Percentiles rank a stretch among this genome's conserved stretches.
Evolutionary conservation across 2,888 invertebrate species (phyloP).

Genomic region (Leptinotarsa rubiginosa): DNA sequence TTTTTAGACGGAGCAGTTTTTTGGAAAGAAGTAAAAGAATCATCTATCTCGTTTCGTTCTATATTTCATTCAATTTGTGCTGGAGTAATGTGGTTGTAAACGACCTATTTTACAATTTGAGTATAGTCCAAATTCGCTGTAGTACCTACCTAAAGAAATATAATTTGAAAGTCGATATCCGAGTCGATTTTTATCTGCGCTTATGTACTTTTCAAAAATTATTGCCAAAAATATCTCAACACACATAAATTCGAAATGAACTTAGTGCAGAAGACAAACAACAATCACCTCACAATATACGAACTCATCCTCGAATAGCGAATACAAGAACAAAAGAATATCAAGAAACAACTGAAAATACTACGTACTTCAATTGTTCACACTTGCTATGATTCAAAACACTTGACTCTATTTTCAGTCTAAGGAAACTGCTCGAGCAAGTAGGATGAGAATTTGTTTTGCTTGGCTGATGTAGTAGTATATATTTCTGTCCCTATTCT

Average conservation of each 20-base stretch:
- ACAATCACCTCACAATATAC: conserved; percentile 36
- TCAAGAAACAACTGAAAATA: conserved; percentile 45
- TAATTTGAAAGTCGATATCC: too few relatives aligned
- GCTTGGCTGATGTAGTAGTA: conserved; percentile 37
- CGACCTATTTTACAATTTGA: too few relatives aligned
- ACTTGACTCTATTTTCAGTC: conserved; percentile 48
- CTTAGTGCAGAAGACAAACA: conserved; percentile 29
- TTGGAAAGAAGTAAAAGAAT: too few relatives aligned
- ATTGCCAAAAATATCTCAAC: background rate
- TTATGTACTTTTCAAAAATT: background rate
- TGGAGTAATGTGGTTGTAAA: too few relatives aligned
- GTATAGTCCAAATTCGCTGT: too few relatives aligned
- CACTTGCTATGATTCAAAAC: conserved; percentile 46
- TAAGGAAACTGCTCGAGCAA: conserved; percentile 45
- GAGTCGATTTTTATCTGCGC: too few relatives aligned
- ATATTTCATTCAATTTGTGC: too few relatives aligned
- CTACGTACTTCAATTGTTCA: conserved; percentile 46
- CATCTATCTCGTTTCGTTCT: too few relatives aligned
- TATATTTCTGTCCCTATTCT: conserved; percentile 5
- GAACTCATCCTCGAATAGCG: conserved; percentile 39
- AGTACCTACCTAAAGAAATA: too few relatives aligned
- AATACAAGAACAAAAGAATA: conserved; percentile 43
- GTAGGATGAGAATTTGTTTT: conserved; percentile 39
- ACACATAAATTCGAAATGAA: background rate
- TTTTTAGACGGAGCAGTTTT: too few relatives aligned